phyloP scores from a whole-genome alignment of 2,113 vertebrate species.

The Charina bottae region DNA sequence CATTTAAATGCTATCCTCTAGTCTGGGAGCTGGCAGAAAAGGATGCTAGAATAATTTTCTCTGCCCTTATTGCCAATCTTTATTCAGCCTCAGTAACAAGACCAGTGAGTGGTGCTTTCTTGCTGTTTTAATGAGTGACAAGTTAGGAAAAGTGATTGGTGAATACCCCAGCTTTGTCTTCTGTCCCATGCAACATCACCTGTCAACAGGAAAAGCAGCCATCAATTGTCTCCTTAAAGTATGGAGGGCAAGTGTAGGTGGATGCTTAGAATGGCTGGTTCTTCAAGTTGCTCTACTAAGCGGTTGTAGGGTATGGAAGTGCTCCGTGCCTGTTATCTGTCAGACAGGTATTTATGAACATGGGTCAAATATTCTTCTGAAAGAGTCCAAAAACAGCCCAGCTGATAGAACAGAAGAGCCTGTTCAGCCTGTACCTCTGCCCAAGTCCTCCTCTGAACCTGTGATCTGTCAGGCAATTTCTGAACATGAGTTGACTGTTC shows the following conservation, averaged over 20 bases:
- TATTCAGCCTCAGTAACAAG: not conserved
- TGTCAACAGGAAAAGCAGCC: not conserved
- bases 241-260: not conserved
- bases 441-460: not conserved
- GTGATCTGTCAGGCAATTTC: not conserved
- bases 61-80: not conserved
- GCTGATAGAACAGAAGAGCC: not conserved
- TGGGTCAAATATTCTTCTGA: not conserved
- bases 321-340: not conserved
- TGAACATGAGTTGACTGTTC: not conserved
- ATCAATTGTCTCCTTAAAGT: not conserved
- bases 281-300: not conserved
- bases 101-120: not conserved
- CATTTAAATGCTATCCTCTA: not conserved
- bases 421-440: not conserved
- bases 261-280: not conserved
- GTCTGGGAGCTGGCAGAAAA: not conserved
- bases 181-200: not conserved
- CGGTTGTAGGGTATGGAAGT: not conserved
- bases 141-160: not conserved
- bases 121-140: not conserved
- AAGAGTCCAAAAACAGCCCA: not conserved
- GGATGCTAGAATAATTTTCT: not conserved
- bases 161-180: not conserved
- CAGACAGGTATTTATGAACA: not conserved